Conservation (phyloP, 92 coral and sea anemone genomes). For the Parazoanthus atlanticus region DNA sequence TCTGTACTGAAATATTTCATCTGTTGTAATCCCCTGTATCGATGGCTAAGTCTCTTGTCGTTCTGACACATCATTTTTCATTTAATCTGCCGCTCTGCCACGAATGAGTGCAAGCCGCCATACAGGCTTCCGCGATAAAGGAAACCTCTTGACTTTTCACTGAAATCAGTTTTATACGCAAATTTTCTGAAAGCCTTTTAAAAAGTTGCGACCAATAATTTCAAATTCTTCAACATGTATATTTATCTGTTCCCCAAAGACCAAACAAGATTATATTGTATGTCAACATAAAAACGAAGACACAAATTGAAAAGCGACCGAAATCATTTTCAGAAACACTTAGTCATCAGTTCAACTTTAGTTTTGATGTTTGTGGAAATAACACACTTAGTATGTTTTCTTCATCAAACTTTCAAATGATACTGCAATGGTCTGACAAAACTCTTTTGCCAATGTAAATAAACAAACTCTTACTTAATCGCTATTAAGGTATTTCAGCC, state of each 20-base stretch:
- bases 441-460: background rate
- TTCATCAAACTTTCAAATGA: constrained; percentile 1
- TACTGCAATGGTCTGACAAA: background rate
- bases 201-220: background rate
- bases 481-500: constrained; percentile 14
- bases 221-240: background rate
- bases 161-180: background rate
- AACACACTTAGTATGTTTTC: background rate
- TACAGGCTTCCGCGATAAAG: background rate
- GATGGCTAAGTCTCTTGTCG: background rate
- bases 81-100: constrained; percentile 32
- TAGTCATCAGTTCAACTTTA: background rate
- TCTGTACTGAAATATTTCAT: constrained; percentile 1
- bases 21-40: constrained; percentile 22
- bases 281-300: background rate
- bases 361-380: background rate
- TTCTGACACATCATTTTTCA: constrained; percentile 45
- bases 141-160: background rate
- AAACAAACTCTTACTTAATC: background rate
- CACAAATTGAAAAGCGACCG: background rate
- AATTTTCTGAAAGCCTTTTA: background rate
- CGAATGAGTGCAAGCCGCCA: constrained; percentile 11
- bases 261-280: no score
- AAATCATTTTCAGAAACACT: background rate
- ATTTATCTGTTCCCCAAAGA: background rate